Evolutionary conservation across 1,140 invertebrate species (phyloP).

Genomic region (Meloidogyne exigua): DNA sequence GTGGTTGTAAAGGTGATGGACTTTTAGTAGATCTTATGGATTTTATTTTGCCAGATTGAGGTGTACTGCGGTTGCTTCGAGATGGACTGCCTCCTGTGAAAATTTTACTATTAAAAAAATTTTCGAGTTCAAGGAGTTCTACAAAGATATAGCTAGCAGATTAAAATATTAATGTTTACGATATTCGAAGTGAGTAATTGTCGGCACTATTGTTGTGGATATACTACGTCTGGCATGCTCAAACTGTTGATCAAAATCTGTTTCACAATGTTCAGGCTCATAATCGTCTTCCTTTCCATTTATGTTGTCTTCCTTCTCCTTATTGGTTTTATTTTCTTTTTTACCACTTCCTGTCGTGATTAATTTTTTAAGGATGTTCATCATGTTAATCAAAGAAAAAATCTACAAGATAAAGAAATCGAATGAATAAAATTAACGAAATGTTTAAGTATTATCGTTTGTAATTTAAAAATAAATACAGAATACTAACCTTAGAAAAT

Average conservation of each 20-base stretch:
- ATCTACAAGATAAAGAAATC: no score
- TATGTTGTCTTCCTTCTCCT: neutral
- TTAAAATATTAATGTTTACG: neutral
- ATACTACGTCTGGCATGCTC: neutral
- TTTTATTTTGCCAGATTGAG: neutral
- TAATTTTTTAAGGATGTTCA: neutral
- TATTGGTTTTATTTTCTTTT: neutral
- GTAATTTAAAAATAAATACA: no score
- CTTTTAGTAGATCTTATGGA: neutral
- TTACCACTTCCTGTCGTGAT: neutral
- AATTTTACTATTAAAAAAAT: no score
- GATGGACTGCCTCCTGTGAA: neutral
- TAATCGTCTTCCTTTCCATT: neutral
- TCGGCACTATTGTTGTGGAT: neutral
- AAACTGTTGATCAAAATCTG: neutral
- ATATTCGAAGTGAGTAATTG: neutral
- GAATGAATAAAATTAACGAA: no score
- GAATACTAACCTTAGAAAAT: no score
- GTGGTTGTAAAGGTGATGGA: constrained; percentile 1
- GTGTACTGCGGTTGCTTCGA: neutral
- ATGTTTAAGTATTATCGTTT: no score
- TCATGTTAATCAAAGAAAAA: neutral
- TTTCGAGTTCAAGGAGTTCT: no score
- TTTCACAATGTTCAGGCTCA: constrained; percentile 1
- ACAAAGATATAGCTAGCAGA: no score